These are phyloP conservation scores for Parapsyche elsis DNA, from an alignment of 1,140 invertebrate genomes.

Conservation along the genomic window DNA sequence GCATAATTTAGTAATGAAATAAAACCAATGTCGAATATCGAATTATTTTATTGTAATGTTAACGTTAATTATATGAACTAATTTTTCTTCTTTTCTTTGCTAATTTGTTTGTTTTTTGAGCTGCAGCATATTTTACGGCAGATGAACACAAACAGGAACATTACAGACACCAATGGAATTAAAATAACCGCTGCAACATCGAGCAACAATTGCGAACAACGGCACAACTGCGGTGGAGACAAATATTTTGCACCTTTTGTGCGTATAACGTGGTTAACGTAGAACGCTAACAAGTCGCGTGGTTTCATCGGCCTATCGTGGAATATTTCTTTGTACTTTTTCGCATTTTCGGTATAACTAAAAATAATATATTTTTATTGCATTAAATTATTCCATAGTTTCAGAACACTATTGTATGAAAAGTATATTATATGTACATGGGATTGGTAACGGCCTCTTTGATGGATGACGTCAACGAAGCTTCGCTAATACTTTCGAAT, in stretches of 20 bases:
- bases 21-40: no score
- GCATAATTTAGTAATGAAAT: no score
- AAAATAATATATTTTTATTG: neutral
- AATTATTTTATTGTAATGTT: neutral
- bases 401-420: neutral
- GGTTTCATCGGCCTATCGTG: conserved; percentile 58
- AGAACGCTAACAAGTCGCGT: conserved; percentile 56
- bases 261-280: conserved; percentile 42
- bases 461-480: conserved; percentile 27
- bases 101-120: conserved; percentile 7
- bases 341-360: conserved; percentile 45
- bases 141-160: neutral
- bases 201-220: conserved; percentile 37
- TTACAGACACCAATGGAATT: neutral
- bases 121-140: conserved; percentile 26
- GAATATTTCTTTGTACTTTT: conserved; percentile 58
- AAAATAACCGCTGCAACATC: conserved; percentile 36
- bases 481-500: conserved; percentile 33
- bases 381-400: neutral
- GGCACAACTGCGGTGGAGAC: neutral
- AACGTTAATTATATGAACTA: neutral
- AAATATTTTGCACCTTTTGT: conserved; percentile 40
- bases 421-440: conserved; percentile 18
- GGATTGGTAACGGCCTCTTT: conserved; percentile 34
- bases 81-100: neutral